Evolutionary conservation across 2,888 invertebrate genomes (phyloP).

Genomic region (Drosophila histrio): DNA sequence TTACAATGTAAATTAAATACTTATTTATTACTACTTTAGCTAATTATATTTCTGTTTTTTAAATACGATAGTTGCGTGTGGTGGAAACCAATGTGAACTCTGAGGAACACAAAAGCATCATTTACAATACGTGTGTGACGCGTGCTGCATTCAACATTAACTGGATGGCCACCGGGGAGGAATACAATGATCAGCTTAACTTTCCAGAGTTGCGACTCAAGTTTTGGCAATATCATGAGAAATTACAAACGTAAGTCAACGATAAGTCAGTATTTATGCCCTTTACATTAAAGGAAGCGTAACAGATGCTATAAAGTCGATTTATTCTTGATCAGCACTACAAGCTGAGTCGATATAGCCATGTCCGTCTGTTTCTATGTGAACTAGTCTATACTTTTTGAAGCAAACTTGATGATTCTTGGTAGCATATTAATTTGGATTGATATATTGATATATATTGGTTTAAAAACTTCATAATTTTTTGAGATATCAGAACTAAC

Average conservation of each 20-base stretch:
- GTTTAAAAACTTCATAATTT: no score
- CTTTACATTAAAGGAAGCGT: no score
- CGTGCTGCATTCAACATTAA: slow-evolving; percentile 88
- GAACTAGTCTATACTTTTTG: no score
- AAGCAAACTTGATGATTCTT: no score
- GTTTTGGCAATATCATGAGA: slow-evolving; percentile 89
- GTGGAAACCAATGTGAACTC: slow-evolving; percentile 89
- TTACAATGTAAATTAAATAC: slow-evolving; percentile 87
- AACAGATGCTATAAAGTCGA: no score
- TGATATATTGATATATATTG: no score
- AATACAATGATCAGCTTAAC: slow-evolving; percentile 86
- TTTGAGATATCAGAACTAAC: no score
- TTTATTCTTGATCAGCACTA: no score
- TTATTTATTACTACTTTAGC: background rate
- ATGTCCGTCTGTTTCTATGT: no score
- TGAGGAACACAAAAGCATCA: slow-evolving; percentile 86
- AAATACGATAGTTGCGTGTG: slow-evolving; percentile 87
- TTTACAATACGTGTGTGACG: slow-evolving; percentile 88
- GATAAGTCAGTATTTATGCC: no score
- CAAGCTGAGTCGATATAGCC: no score
- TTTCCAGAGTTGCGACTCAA: slow-evolving; percentile 88
- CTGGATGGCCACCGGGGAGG: slow-evolving; percentile 91
- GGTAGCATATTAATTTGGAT: no score
- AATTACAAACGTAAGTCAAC: slow-evolving; percentile 86
- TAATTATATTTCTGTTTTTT: background rate